A percentile compares a stretch with the other conserved stretches of the same genome.
phyloP scores from a whole-genome alignment of 2,113 vertebrate genomes.

The Rhadina sibilatrix region DNA sequence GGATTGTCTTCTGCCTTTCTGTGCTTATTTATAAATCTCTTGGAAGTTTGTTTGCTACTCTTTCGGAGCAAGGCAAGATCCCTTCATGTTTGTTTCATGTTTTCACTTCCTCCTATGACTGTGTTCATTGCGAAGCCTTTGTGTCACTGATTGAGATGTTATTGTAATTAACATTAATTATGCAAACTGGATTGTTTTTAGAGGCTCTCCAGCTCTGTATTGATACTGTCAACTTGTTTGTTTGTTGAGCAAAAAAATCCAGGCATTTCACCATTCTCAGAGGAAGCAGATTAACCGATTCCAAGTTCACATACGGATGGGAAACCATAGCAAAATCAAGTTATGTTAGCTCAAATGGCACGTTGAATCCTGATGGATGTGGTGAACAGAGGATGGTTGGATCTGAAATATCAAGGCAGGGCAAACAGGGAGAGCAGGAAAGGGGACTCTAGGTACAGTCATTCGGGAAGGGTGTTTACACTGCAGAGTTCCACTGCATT shows the following conservation, averaged over 20 bases:
- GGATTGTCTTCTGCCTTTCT: neutral
- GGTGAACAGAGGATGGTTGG: neutral
- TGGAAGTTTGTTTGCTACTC: conserved; percentile 36
- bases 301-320: neutral
- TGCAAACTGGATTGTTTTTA: conserved; percentile 59
- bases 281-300: neutral
- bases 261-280: neutral
- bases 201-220: conserved; percentile 36
- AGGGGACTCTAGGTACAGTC: neutral
- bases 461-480: neutral
- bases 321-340: neutral
- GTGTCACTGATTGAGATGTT: conserved; percentile 62
- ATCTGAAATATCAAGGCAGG: neutral
- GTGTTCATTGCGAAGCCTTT: conserved; percentile 54
- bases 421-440: neutral
- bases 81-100: conserved; percentile 49
- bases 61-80: neutral
- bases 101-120: conserved; percentile 55
- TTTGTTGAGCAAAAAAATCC: conserved; percentile 41
- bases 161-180: conserved; percentile 69
- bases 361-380: neutral
- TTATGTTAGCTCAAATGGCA: neutral
- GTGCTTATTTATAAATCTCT: conserved; percentile 1
- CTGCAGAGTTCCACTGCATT: neutral
- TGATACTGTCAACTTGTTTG: conserved; percentile 53